These are phyloP conservation scores for Pegea sp. DNA, from an alignment of 23 tunicate genomes.

Conservation along the genomic window DNA sequence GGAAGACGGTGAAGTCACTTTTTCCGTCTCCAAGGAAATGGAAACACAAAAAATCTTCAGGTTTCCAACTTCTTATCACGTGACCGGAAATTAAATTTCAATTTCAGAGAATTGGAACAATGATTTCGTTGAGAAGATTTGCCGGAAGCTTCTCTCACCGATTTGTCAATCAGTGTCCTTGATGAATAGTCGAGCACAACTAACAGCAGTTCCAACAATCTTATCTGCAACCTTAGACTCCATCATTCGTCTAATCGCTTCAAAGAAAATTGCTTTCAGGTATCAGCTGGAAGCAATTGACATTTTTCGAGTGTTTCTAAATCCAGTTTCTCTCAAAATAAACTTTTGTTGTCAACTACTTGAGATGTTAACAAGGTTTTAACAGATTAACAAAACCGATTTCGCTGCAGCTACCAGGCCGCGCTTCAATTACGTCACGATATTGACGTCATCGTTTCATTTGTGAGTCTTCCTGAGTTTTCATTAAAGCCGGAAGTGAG, in stretches of 20 bases:
- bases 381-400: too few relatives aligned
- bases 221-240: constrained; percentile 39
- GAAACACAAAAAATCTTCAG: constrained; percentile 62
- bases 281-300: background rate
- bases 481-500: constrained; percentile 17
- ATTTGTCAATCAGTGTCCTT: constrained; percentile 27
- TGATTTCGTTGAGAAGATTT: constrained; percentile 19
- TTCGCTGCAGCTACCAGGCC: constrained; percentile 48
- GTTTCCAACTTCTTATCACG: too few relatives aligned
- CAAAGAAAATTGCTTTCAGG: constrained; percentile 31
- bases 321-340: too few relatives aligned
- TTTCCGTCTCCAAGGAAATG: constrained; percentile 56
- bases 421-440: constrained; percentile 52
- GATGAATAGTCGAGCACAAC: constrained; percentile 33
- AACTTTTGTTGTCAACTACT: too few relatives aligned
- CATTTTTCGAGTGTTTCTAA: background rate
- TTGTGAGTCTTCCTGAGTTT: constrained; percentile 14
- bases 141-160: constrained; percentile 7
- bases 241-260: constrained; percentile 12
- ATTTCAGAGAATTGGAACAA: constrained; percentile 2
- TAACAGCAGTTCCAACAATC: constrained; percentile 43
- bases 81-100: too few relatives aligned
- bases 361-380: too few relatives aligned
- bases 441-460: constrained; percentile 27
- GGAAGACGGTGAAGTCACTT: background rate